Conservation (phyloP, 2,113 vertebrate genomes). For the Ahaetulla prasina region DNA sequence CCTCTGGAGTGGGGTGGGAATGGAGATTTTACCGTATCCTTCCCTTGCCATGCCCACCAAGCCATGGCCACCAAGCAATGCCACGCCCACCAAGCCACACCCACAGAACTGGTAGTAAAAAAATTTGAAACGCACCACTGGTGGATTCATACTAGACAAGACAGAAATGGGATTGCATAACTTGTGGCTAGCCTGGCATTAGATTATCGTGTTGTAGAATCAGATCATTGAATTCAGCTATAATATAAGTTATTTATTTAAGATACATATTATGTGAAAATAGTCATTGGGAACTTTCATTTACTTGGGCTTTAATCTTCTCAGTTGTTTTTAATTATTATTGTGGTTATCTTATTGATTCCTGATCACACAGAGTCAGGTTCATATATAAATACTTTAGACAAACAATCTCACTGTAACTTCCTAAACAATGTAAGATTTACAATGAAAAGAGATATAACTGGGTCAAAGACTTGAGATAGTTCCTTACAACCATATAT, state of each 20-base stretch:
- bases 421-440: neutral
- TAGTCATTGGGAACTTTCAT: neutral
- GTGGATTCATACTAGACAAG: neutral
- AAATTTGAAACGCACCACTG: too few relatives aligned
- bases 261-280: neutral
- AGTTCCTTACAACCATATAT: neutral
- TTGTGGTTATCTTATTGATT: neutral
- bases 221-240: neutral
- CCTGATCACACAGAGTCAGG: neutral
- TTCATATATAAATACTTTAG: neutral
- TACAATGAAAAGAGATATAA: neutral
- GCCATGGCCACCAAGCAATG: too few relatives aligned
- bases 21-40: too few relatives aligned
- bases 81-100: too few relatives aligned
- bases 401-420: neutral
- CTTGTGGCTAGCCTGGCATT: neutral
- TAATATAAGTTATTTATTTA: neutral
- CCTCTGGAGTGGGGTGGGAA: too few relatives aligned
- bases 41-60: too few relatives aligned
- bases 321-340: neutral
- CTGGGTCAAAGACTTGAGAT: neutral
- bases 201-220: neutral
- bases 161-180: neutral
- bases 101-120: too few relatives aligned
- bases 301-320: neutral